A percentile compares a stretch with the other conserved stretches of the same genome.
phyloP scores from a whole-genome alignment of 37 sponge, comb jelly and placozoan genomes.

The Hexactinellida sp. region DNA sequence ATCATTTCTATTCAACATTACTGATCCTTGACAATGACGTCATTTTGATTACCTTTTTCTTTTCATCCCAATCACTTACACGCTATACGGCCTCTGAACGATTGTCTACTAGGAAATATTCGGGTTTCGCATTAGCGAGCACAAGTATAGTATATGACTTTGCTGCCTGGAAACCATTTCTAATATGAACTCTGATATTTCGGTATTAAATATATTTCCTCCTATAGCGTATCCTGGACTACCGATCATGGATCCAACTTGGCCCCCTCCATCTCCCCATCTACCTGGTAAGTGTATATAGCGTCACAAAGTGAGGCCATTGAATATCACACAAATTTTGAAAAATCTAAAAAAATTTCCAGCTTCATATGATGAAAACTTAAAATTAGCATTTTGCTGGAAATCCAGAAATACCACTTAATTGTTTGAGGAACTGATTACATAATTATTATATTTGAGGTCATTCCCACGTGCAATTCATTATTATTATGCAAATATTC shows the following conservation, averaged over 20 bases:
- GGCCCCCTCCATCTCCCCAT: slow-evolving; percentile 63
- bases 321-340: no score
- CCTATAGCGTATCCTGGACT: slow-evolving; percentile 39
- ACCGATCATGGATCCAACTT: slow-evolving; percentile 39
- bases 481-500: no score
- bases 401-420: no score
- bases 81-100: background rate
- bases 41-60: no score
- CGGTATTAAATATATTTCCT: background rate
- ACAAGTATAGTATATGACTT: background rate
- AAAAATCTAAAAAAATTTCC: no score
- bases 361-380: no score
- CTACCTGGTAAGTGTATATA: slow-evolving; percentile 38
- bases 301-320: no score
- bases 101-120: background rate
- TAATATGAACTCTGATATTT: background rate
- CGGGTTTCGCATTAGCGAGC: background rate
- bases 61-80: no score
- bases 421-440: no score
- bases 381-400: no score
- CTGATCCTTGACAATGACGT: background rate
- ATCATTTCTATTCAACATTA: background rate
- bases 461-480: no score
- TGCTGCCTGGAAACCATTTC: background rate
- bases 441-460: no score